Evolutionary conservation across 2,888 invertebrate genomes (phyloP).

Genomic region (Agrenia bidenticulata): DNA sequence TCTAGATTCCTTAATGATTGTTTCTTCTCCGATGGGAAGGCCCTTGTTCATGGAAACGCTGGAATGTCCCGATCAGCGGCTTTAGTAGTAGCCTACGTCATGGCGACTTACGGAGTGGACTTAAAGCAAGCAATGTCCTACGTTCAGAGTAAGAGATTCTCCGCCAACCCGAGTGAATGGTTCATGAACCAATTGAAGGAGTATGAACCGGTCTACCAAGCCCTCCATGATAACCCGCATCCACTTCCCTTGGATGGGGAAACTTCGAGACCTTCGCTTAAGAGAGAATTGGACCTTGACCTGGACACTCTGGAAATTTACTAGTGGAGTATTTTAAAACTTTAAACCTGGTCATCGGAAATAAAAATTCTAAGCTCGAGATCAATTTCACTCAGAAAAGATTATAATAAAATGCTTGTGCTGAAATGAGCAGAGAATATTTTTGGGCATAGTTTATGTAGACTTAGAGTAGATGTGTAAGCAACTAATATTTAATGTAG

Average conservation of each 20-base stretch:
- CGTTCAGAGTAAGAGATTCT: slow-evolving; percentile 65
- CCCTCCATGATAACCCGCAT: slow-evolving; percentile 58
- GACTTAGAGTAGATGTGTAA: too few relatives aligned
- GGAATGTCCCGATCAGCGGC: slow-evolving; percentile 70
- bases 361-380: too few relatives aligned
- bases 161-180: slow-evolving; percentile 68
- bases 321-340: too few relatives aligned
- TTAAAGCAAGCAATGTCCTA: slow-evolving; percentile 60
- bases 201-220: slow-evolving; percentile 68
- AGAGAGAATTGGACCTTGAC: too few relatives aligned
- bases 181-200: slow-evolving; percentile 66
- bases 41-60: slow-evolving; percentile 68
- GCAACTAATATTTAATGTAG: too few relatives aligned
- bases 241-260: slow-evolving; percentile 8
- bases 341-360: too few relatives aligned
- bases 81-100: slow-evolving; percentile 67
- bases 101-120: slow-evolving; percentile 61
- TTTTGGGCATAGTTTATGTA: too few relatives aligned
- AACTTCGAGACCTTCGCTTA: too few relatives aligned
- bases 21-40: slow-evolving; percentile 62
- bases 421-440: too few relatives aligned
- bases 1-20: slow-evolving; percentile 54
- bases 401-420: too few relatives aligned
- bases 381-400: too few relatives aligned
- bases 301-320: too few relatives aligned